Base-by-base conservation (phyloP, 2,888 invertebrate genomes). In the Pristionchus japonicus region DNA sequence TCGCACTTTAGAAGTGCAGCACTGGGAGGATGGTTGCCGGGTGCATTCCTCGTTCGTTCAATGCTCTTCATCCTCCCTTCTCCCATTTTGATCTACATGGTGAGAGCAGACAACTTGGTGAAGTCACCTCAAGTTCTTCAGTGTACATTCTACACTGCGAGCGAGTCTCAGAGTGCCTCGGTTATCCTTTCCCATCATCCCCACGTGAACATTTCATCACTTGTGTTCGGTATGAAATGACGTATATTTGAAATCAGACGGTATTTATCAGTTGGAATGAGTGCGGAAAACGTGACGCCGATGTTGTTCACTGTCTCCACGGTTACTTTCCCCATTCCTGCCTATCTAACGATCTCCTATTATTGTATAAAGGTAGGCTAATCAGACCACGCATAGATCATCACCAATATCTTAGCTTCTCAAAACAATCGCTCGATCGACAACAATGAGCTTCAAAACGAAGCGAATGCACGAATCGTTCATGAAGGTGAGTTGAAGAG, bases 231-330 rank as follows among this genome's bases (percentile, higher is more conserved):
- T 43, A 43, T 43, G 43, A 6, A 43, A 43, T 43, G n/a, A n/a
- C n/a, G n/a, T n/a, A n/a, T n/a, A n/a, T n/a, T n/a, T n/a, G n/a
- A n/a, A n/a, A n/a, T n/a, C n/a, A n/a, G n/a, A n/a, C n/a, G n/a
- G n/a, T n/a, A n/a, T n/a, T n/a, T n/a, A n/a, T 20, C 64, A 64
- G 64, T 64, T 64, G 64, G 64, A 64, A 64, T 64, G 64, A 64
- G 64, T 17, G 31, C 64, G 13, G 31, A 34, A 31, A 31, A 27
- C 64, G 27, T 64, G 15, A 64, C 64, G 9, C 64, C 64, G 17
- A 64, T 64, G 64, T 17, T 64, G 15, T 64, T 64, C 31, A 64
- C 64, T 15, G 64, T 64, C 31, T 64, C 64, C 31, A 64, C 64
- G 31, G 13, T 64, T 15, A 64, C 31, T 15, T 64, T 64, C 15